phyloP scores from a whole-genome alignment of 2,888 invertebrate genomes.

The Tridacna crocea region DNA sequence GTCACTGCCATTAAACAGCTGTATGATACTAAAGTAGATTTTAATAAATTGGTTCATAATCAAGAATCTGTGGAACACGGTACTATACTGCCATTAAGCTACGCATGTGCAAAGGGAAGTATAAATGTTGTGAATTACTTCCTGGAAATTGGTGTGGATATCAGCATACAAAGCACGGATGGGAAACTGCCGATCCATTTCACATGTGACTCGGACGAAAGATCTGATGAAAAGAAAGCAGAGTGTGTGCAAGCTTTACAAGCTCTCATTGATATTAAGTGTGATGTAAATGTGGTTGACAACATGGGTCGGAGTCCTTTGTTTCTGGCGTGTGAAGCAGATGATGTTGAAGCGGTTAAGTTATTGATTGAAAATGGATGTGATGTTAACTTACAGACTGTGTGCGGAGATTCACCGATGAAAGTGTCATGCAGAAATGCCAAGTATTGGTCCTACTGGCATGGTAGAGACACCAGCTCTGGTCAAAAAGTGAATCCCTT shows the following conservation, averaged over 20 bases:
- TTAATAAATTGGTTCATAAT: conserved; percentile 45
- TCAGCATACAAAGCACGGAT: conserved; percentile 67
- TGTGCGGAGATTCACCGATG: conserved; percentile 75
- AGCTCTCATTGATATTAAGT: conserved; percentile 65
- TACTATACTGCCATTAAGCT: conserved; percentile 62
- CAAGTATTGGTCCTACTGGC: conserved; percentile 79
- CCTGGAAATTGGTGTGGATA: conserved; percentile 65
- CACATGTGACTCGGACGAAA: conserved; percentile 70
- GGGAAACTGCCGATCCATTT: conserved; percentile 74
- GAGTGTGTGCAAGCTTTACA: conserved; percentile 68
- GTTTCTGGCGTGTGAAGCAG: conserved; percentile 74
- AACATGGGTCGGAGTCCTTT: conserved; percentile 75
- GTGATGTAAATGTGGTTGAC: conserved; percentile 69
- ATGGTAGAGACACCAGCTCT: conserved; percentile 62
- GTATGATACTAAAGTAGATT: conserved; percentile 32
- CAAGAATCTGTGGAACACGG: conserved; percentile 14
- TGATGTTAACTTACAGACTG: conserved; percentile 73
- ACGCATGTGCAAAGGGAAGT: conserved; percentile 69
- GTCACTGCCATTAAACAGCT: conserved; percentile 27
- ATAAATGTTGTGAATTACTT: conserved; percentile 64
- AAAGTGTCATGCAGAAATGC: conserved; percentile 77
- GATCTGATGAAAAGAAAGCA: conserved; percentile 58
- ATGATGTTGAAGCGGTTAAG: conserved; percentile 72
- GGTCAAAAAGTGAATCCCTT: conserved; percentile 54
- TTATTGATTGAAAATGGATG: conserved; percentile 71